Base-by-base conservation (phyloP, 2,797 vertebrate genomes). In the Pogoniulus pusillus region DNA sequence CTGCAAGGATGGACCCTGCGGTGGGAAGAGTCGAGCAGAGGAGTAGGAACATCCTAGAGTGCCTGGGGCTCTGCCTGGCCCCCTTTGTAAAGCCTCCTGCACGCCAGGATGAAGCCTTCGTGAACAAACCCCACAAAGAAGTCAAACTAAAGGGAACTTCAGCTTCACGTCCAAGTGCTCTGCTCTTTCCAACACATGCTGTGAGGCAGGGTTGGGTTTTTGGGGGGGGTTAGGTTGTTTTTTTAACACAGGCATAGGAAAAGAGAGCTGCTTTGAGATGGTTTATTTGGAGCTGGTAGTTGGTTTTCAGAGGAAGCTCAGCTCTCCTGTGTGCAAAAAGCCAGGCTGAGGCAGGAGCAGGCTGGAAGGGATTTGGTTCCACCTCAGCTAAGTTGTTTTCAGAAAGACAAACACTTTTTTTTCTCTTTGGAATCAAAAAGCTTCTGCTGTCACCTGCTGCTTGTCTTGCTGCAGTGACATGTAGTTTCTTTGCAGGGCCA, bases 381-480 rank as follows among this genome's bases (percentile, higher is more conserved):
- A 71, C 70, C 64, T 60, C 16, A 54, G 74, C 24, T 57, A 86
- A 51, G 86, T 84, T 84, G 81, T 90, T 16, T 70, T 53, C 20
- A 51, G 75, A 53, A 92, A 87, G 72, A 71, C 71, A 88, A 91
- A 45, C 16, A 35, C 19, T 93, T 94, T 89, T 76, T 82, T 41
- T 41, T 15, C 71, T 84, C 30, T 41, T 82, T 85, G 65, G 63
- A 79, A 91, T 77, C 77, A 45, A 82, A 94, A 95, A 70, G 59
- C 74, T 92, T 92, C 51, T 90, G 87, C 64, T 87, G 91, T 91
- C 86, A 93, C 83, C 84, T 95, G 91, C 78, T 93, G 76, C 84
- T 93, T 94, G 72, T 93, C 83, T 75, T 90, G 69, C 81, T 75
- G 69, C 59, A 91, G 69, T 69, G 86, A 78, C 75, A 63, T 62